Evolutionary conservation across 2,797 vertebrate species (phyloP).

Genomic region (Pseudochaenichthys georgianus): DNA sequence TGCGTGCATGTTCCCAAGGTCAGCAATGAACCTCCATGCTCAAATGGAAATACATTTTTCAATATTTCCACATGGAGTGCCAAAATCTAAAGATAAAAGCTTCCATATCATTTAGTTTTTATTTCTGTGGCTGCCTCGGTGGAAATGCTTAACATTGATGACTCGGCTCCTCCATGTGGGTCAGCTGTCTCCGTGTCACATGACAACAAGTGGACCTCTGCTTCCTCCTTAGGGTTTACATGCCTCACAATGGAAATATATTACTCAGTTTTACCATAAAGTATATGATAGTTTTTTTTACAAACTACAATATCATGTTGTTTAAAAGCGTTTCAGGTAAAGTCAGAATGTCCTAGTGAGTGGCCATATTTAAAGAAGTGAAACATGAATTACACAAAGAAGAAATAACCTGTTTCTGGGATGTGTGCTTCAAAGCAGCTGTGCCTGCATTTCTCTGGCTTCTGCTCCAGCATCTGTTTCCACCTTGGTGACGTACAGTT

Average conservation of each 20-base stretch:
- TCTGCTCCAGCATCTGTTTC: neutral
- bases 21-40: neutral
- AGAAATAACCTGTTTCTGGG: neutral
- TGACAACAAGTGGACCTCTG: conserved; percentile 29
- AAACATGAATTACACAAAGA: neutral
- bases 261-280: conserved; percentile 1
- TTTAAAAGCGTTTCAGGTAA: neutral
- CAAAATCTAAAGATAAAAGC: neutral
- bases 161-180: conserved; percentile 19
- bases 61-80: neutral
- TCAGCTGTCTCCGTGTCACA: conserved; percentile 18
- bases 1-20: neutral
- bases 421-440: neutral
- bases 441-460: neutral
- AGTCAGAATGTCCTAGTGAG: neutral
- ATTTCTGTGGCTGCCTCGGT: conserved; percentile 2
- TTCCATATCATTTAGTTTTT: neutral
- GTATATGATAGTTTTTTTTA: neutral
- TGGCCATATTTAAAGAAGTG: neutral
- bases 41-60: neutral
- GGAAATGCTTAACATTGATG: conserved; percentile 28
- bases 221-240: conserved; percentile 23
- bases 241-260: conserved; percentile 7
- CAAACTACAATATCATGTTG: neutral
- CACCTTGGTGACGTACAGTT: neutral